Conservation (phyloP, 92 coral and sea anemone genomes). For the Umimayanthus kanabou region DNA sequence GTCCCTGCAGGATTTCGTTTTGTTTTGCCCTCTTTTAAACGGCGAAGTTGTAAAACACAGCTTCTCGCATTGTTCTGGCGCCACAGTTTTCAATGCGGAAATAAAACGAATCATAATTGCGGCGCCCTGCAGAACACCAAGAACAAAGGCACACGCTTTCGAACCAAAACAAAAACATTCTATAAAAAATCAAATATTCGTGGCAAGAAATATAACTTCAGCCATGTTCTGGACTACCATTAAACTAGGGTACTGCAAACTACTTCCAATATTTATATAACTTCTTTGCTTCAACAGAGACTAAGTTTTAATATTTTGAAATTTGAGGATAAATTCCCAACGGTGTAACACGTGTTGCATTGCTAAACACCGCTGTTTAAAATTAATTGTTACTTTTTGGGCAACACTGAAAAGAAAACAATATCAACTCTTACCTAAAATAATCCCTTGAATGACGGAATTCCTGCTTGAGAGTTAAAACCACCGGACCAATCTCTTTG, state of each 20-base stretch:
- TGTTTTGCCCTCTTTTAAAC: not conserved
- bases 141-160: not conserved
- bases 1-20: not conserved
- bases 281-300: not conserved
- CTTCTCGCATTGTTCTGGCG: not conserved
- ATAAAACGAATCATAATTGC: not conserved
- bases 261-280: too few relatives aligned
- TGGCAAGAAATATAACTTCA: not conserved
- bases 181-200: not conserved
- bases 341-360: slow-evolving; percentile 3
- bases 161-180: not conserved
- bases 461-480: slow-evolving; percentile 85
- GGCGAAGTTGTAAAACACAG: not conserved
- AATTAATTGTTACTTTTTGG: not conserved
- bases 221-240: not conserved
- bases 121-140: not conserved
- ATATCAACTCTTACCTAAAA: slow-evolving; percentile 62
- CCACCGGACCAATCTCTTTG: slow-evolving; percentile 75
- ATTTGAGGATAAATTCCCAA: not conserved
- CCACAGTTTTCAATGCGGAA: not conserved
- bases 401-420: not conserved
- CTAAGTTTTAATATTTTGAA: too few relatives aligned
- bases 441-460: slow-evolving; percentile 76
- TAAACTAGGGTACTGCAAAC: too few relatives aligned
- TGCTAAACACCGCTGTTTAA: not conserved